A percentile compares a stretch with the other conserved stretches of the same genome.
Conservation (phyloP, 2,797 vertebrate species). For the Bovichtus diacanthus region DNA sequence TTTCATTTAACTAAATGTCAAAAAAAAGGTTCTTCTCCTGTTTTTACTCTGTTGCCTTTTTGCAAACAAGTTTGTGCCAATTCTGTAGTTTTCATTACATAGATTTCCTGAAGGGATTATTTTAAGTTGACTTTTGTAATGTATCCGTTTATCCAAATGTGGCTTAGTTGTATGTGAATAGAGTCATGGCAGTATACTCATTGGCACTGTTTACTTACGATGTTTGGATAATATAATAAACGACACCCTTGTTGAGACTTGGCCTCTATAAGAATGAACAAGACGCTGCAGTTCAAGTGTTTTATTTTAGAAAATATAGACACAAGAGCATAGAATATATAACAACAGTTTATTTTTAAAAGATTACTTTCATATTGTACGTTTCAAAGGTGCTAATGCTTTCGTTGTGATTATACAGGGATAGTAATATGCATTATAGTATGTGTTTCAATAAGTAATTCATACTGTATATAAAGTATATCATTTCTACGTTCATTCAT, state of each 20-base stretch:
- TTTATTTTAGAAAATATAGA: conserved; percentile 45
- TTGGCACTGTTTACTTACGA: conserved; percentile 77
- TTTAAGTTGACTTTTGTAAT: conserved; percentile 81
- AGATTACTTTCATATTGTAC: conserved; percentile 80
- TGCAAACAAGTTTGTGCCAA: conserved; percentile 76
- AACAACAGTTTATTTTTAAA: conserved; percentile 87
- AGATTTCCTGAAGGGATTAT: conserved; percentile 64
- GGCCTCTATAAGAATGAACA: conserved; percentile 28
- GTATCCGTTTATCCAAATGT: conserved; percentile 75
- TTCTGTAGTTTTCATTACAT: conserved; percentile 74
- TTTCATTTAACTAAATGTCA: conserved; percentile 79
- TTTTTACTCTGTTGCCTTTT: conserved; percentile 78
- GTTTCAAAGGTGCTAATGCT: conserved; percentile 82
- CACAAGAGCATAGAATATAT: conserved; percentile 68
- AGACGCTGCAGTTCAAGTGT: neutral
- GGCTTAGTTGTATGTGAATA: conserved; percentile 71
- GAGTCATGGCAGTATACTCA: conserved; percentile 63
- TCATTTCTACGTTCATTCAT: conserved; percentile 72
- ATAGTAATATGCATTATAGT: conserved; percentile 79
- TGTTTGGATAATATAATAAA: conserved; percentile 87
- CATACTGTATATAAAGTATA: conserved; percentile 78
- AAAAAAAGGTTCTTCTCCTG: conserved; percentile 70
- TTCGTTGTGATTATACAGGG: conserved; percentile 78
- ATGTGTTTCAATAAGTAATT: conserved; percentile 70
- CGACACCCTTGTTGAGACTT: conserved; percentile 75